Evolutionary conservation across 2,113 vertebrate genomes (phyloP), one percentile per base, ranked within the genome.

Genomic region (Bubo scandiacus): DNA sequence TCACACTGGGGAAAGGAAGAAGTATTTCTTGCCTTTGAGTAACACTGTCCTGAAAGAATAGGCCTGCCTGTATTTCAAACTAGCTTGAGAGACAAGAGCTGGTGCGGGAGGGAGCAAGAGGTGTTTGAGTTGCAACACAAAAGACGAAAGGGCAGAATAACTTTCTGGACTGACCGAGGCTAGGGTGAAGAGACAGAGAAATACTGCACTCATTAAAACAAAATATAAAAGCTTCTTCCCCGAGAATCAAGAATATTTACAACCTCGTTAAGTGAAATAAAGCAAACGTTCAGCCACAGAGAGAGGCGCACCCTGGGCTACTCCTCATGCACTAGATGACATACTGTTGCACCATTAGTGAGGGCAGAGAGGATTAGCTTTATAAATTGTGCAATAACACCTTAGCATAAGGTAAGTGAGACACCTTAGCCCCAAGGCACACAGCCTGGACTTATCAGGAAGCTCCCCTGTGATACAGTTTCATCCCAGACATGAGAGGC

Each of bases 401-500:
- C 57, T 81, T 5, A 81, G 82, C 59, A 15, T 27, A 71, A 49
- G 38, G 49, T 34, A 59, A 70, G n/a, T 1, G 12, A 81, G 79
- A 93, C 93, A 79, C 89, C 93, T 92, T 82, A 0, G 5, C 94
- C 85, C 45, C 3, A 1, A 82, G 93, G 94, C 88, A 78, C 12
- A 2, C 14, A 26, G 59, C 72, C 26, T 62, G 42, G 55, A 54
- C 42, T 81, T 61, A 86, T 3, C 81, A 81, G 92, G 55, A 40
- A 88, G 74, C 75, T 88, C 42, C 52, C 54, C 12, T 9, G n/a
- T 13, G 67, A 88, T 51, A 86, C 42, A 51, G 67, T 71, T 94
- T 88, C 82, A 81, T 36, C 59, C 51, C 59, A 90, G 75, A 29
- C 3, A 0, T 4, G n/a, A 74, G 42, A 59, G 59, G 14, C 75